Conservation (phyloP, 2,888 invertebrate genomes). For the Neoscelio sp. region DNA sequence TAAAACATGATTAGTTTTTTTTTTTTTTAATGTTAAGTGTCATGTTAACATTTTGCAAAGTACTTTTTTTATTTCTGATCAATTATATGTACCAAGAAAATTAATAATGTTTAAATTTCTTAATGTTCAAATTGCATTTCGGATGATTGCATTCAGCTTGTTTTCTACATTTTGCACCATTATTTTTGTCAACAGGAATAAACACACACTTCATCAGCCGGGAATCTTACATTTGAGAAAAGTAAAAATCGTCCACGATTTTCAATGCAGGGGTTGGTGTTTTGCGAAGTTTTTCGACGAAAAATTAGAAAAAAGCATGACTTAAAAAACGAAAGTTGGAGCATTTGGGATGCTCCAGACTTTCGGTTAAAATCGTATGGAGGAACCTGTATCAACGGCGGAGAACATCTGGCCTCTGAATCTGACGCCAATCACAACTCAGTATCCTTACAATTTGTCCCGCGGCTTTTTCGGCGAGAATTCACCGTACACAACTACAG, state of each 20-base stretch:
- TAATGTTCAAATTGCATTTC: too few species aligned
- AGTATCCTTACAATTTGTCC: slow-evolving; percentile 76
- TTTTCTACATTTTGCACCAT: neutral
- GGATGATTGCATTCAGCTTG: too few species aligned
- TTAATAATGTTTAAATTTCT: too few species aligned
- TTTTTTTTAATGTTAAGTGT: too few species aligned
- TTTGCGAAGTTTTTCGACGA: slow-evolving; percentile 62
- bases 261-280: slow-evolving; percentile 68
- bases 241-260: slow-evolving; percentile 41
- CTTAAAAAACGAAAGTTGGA: slow-evolving; percentile 72
- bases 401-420: slow-evolving; percentile 82
- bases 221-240: slow-evolving; percentile 62
- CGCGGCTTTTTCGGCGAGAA: slow-evolving; percentile 81
- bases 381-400: slow-evolving; percentile 80
- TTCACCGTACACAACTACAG: slow-evolving; percentile 82
- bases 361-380: slow-evolving; percentile 82
- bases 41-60: too few species aligned
- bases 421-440: slow-evolving; percentile 77
- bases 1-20: too few species aligned
- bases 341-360: slow-evolving; percentile 81
- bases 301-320: slow-evolving; percentile 69
- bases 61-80: too few species aligned
- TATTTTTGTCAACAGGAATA: slow-evolving; percentile 42
- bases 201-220: slow-evolving; percentile 13
- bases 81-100: too few species aligned